Conservation (phyloP, 2,888 invertebrate species). For the Drosophila quinaria region DNA sequence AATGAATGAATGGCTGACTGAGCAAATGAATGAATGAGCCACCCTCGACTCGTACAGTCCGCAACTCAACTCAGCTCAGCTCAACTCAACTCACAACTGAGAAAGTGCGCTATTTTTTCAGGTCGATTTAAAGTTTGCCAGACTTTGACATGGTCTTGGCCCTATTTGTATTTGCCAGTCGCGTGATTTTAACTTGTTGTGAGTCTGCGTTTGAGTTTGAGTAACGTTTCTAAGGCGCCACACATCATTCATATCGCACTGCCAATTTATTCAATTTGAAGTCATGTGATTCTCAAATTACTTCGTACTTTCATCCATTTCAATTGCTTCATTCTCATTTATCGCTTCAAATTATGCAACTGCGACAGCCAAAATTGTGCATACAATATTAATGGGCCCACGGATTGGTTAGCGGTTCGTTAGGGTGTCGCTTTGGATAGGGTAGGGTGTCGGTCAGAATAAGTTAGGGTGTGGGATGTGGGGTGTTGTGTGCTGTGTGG, state of each 20-base stretch:
- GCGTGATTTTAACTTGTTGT: conserved; percentile 43
- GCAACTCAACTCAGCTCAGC: conserved; percentile 5
- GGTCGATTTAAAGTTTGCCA: conserved; percentile 18
- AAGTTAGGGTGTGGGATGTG: not conserved
- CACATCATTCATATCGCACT: conserved; percentile 62
- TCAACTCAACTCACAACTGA: conserved; percentile 13
- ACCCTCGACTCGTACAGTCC: conserved; percentile 19
- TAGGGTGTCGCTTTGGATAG: not conserved
- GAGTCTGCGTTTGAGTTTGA: conserved; percentile 36
- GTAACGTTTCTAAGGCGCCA: conserved; percentile 48
- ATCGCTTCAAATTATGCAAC: conserved; percentile 30
- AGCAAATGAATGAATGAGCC: conserved; percentile 78
- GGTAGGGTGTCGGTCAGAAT: not conserved
- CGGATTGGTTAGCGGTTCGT: conserved; percentile 7
- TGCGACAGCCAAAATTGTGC: conserved; percentile 30
- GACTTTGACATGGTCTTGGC: not conserved
- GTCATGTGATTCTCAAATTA: not conserved
- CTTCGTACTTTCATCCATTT: not conserved
- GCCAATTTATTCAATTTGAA: conserved; percentile 14
- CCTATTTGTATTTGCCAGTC: not conserved
- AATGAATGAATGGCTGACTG: conserved; percentile 79
- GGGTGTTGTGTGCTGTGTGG: conserved; percentile 15
- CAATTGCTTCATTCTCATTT: conserved; percentile 6
- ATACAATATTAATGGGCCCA: conserved; percentile 55
- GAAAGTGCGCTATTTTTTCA: conserved; percentile 13